These are phyloP conservation scores for Schizotus pectinicornis DNA, from an alignment of 2,888 invertebrate genomes.

Conservation along the genomic window DNA sequence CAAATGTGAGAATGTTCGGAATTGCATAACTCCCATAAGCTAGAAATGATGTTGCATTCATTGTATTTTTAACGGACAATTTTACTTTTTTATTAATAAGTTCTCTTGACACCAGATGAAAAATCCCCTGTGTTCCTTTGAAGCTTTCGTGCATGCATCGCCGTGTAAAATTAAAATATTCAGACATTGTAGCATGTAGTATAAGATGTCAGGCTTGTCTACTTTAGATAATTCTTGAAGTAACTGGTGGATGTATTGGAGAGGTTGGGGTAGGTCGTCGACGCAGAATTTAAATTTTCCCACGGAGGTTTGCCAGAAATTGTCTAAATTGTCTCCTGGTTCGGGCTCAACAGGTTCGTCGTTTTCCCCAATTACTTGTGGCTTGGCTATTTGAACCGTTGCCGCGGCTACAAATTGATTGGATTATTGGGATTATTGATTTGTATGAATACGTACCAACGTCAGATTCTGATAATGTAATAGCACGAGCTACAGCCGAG, in stretches of 20 bases:
- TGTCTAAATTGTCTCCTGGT: slow-evolving; percentile 76
- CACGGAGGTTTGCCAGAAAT: slow-evolving; percentile 92
- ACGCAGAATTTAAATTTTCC: slow-evolving; percentile 92
- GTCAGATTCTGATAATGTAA: slow-evolving; percentile 88
- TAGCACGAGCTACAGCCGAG: slow-evolving; percentile 83
- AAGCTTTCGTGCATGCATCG: slow-evolving; percentile 86
- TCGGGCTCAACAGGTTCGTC: slow-evolving; percentile 74
- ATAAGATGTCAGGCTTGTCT: slow-evolving; percentile 90
- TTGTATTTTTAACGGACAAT: background rate
- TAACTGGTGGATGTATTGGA: slow-evolving; percentile 92
- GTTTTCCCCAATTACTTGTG: slow-evolving; percentile 77
- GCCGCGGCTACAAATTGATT: slow-evolving; percentile 56
- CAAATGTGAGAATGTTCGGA: slow-evolving; percentile 94
- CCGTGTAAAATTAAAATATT: slow-evolving; percentile 92
- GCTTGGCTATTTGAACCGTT: slow-evolving; percentile 76
- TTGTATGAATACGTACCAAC: slow-evolving; percentile 65
- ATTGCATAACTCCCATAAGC: slow-evolving; percentile 91
- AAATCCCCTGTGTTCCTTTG: slow-evolving; percentile 89
- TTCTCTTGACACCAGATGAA: slow-evolving; percentile 97
- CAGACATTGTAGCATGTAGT: slow-evolving; percentile 89
- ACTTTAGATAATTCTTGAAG: slow-evolving; percentile 82
- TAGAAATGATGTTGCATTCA: slow-evolving; percentile 54
- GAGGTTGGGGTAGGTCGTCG: slow-evolving; percentile 86
- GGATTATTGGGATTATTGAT: background rate
- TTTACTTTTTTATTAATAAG: slow-evolving; percentile 87